Base-by-base conservation (phyloP, 1,140 invertebrate species). In the Temnothorax nylanderi region DNA sequence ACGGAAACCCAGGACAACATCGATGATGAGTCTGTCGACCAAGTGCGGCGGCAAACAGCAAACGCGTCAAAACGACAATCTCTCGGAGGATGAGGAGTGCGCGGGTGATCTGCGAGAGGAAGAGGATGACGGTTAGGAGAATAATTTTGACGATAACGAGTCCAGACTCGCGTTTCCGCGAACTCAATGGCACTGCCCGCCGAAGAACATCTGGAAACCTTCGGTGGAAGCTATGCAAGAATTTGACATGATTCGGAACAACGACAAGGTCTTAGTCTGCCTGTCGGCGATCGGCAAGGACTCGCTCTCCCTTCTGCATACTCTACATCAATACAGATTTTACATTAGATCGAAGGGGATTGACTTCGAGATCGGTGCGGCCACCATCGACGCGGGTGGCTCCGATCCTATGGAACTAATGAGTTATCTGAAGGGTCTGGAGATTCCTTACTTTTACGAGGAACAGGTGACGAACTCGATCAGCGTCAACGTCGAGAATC, bases 231-330 rank as follows among this genome's bases (percentile, higher is more conserved):
- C 98, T 0, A 96, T 99, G 21, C 96, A 97, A 82, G 97, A 98
- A 91, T 98, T 97, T 94, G 96, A 97, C 26, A 99, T 99, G 98
- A 97, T 99, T 21, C 96, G 96, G 85, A 96, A 98, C 92, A 98
- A 97, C 2, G 98, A 99, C 92, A 96, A 97, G 75, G 96, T 99
- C 13, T 94, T 99, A 88, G 96, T 99, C 1, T 99, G 98, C 94
- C 95, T 99, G n/a, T 94, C 94, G 11, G 97, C 97, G 0, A 98
- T 97, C 0, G 97, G 97, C 0, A 97, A 97, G 84, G 97, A 98
- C 92, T 99, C 98, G 0, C 94, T 99, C 1, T 97, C 97, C 1
- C 94, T 99, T 0, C 95, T 99, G 0, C 98, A 99, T 93, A 97
- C 97, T 1, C 95, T 99, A 82, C 97, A 97, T 76, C 98, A 99